phyloP scores from a whole-genome alignment of 2,113 vertebrate species.

The Vanacampus margaritifer region DNA sequence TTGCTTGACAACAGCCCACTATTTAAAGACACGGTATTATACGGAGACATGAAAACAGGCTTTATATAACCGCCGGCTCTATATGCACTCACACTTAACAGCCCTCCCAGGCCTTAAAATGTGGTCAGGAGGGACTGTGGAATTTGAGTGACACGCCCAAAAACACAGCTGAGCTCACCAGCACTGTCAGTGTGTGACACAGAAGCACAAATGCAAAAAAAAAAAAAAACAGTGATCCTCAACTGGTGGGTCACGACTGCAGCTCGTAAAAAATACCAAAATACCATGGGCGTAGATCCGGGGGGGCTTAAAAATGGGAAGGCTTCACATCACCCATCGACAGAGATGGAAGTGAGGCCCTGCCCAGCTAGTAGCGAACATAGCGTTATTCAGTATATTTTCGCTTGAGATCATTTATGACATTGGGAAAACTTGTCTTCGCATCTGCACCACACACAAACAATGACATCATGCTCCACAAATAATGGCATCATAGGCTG shows the following conservation, averaged over 20 bases:
- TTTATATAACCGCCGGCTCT: background rate
- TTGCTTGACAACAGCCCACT: background rate
- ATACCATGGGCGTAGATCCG: no score
- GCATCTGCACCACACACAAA: background rate
- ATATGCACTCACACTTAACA: background rate
- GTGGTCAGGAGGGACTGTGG: slow-evolving; percentile 2
- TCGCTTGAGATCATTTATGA: no score
- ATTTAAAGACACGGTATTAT: background rate
- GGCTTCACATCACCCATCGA: no score
- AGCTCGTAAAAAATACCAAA: background rate
- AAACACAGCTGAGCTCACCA: slow-evolving; percentile 7
- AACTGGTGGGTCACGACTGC: background rate
- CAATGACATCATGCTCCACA: background rate
- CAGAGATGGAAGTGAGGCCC: no score
- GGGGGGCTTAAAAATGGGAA: no score
- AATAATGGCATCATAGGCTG: slow-evolving; percentile 47
- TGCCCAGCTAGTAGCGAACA: no score
- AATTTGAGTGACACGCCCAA: slow-evolving; percentile 5
- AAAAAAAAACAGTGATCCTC: background rate
- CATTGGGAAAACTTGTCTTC: no score
- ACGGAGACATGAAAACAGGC: background rate
- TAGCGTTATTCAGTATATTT: no score
- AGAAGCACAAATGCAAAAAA: background rate
- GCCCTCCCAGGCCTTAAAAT: slow-evolving; percentile 1
- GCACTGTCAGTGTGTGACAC: background rate